Base-by-base conservation (phyloP, 2,888 invertebrate genomes). In the Lithophane ornitopus region DNA sequence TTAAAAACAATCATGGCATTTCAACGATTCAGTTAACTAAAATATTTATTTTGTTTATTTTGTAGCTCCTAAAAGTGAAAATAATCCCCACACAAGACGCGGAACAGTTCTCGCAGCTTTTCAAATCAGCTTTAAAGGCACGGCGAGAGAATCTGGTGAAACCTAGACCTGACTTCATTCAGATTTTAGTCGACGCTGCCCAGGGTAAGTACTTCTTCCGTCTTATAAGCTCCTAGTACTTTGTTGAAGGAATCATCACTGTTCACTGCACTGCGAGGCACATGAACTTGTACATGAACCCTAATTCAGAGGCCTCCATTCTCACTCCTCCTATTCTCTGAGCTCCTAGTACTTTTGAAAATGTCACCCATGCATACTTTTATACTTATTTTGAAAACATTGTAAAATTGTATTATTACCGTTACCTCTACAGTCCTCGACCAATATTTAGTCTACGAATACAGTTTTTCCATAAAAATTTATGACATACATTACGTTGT, bases 131-230 rank as follows among this genome's bases (percentile, higher is more conserved):
- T 1, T 79, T 94, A 69, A 88, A 90, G 54, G 91, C 93, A 6
- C 82, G 94, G 11, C 84, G 93, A 11, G 92, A 92, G 22, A 89
- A 91, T 28, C 65, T 84, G 14, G 91, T 89, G 6, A 82, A 89
- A 22, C 87, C 92, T 0, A 74, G 94, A 58, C 94, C 94, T 14
- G 94, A 94, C 81, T 94, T 93, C 83, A 94, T 94, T 61, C 94
- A 94, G 82, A 92, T 92, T 3, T 74, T 94, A 14, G 92, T 93
- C 0, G 94, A 94, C 41, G 92, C 93, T 39, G 89, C 91, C 0
- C 89, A 91, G 81, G 92, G 94, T 93, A 85, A 41, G 66, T 26
- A 54, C 6, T 16, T 63, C 61, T 67, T 56, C 8, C 1, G 14
- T 12, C 2, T 68, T 52, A 14, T 70, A 22, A 16, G 0, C 63